These are phyloP conservation scores for Otis tarda DNA, from an alignment of 2,113 vertebrate species.

Conservation along the genomic window DNA sequence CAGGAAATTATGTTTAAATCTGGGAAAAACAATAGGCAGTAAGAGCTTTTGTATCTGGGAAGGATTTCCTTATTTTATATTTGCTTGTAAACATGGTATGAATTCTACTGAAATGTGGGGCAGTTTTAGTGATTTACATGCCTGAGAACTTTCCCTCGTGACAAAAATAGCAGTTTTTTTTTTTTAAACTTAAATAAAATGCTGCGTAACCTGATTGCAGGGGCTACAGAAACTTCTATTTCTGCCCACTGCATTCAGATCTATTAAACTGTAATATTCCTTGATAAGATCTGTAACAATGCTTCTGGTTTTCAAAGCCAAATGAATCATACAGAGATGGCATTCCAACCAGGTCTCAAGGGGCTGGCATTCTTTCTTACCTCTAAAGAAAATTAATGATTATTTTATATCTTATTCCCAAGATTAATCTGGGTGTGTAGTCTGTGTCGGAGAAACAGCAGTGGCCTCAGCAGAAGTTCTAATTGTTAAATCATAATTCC, in stretches of 20 bases:
- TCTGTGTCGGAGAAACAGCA: not conserved
- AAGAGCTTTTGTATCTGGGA: conserved; percentile 23
- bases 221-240: not conserved
- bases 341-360: not conserved
- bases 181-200: not conserved
- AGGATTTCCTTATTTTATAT: conserved; percentile 31
- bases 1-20: not conserved
- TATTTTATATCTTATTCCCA: not conserved
- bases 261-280: not conserved
- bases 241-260: not conserved
- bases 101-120: not conserved
- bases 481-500: not conserved
- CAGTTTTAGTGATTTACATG: not conserved
- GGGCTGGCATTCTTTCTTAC: not conserved
- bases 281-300: not conserved
- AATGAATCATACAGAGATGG: not conserved
- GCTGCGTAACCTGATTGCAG: not conserved
- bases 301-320: not conserved
- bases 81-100: not conserved
- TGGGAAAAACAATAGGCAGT: not conserved
- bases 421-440: not conserved
- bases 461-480: not conserved
- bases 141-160: conserved; percentile 3
- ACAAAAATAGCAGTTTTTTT: conserved; percentile 2
- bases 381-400: not conserved